Evolutionary conservation across 2,888 invertebrate genomes (phyloP).

Genomic region (Apeira syringaria): DNA sequence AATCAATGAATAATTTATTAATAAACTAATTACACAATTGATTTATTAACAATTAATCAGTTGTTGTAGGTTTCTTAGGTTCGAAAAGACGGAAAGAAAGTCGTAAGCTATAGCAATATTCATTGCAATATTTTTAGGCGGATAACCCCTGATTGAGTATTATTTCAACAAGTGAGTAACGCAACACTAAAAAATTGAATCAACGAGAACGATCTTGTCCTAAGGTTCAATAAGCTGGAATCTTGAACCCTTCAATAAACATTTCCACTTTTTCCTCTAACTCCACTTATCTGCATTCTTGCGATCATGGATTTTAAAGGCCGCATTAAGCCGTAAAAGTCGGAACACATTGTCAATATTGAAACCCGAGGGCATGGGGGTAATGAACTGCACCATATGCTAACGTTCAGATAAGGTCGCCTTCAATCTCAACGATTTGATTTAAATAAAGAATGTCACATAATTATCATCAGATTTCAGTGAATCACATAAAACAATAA

Average conservation of each 20-base stretch:
- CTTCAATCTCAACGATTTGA: conserved; percentile 32
- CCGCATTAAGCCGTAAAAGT: conserved; percentile 51
- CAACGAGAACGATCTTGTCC: too few relatives aligned
- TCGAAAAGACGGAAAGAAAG: too few relatives aligned
- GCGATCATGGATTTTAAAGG: conserved; percentile 34
- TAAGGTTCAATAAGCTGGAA: background rate
- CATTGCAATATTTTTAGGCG: too few relatives aligned
- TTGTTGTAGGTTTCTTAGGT: too few relatives aligned
- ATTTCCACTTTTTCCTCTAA: conserved; percentile 36
- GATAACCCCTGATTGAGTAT: too few relatives aligned
- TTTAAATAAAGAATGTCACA: conserved; percentile 10
- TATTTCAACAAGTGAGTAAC: too few relatives aligned
- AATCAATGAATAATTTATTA: too few relatives aligned
- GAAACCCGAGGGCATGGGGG: conserved; percentile 42
- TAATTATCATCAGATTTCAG: conserved; percentile 4
- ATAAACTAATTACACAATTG: too few relatives aligned
- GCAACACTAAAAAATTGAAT: too few relatives aligned
- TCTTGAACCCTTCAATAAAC: conserved; percentile 11
- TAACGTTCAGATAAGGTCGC: conserved; percentile 46
- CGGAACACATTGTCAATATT: conserved; percentile 58
- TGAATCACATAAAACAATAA: conserved; percentile 8
- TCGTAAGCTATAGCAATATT: too few relatives aligned
- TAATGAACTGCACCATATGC: conserved; percentile 55
- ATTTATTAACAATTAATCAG: too few relatives aligned
- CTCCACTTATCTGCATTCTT: conserved; percentile 26